Evolutionary conservation across 2,888 invertebrate species (phyloP), one percentile per base, ranked within the genome.

Genomic region (Cyrtodaria siliqua): DNA sequence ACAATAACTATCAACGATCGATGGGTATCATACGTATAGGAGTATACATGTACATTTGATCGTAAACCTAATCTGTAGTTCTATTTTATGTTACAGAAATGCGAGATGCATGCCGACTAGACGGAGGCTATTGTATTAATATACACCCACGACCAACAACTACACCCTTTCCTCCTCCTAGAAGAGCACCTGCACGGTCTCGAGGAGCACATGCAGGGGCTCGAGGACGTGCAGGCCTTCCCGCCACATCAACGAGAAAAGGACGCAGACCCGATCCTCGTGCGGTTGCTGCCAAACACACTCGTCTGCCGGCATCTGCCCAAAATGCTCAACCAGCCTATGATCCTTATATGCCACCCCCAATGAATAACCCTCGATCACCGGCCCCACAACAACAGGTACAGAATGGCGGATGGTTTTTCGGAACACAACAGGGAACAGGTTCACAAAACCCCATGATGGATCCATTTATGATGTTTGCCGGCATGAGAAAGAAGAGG

Each of bases 51-150:
- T n/a, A n/a, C n/a, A n/a, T n/a, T n/a, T n/a, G n/a, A n/a, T n/a
- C n/a, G n/a, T n/a, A n/a, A n/a, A n/a, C n/a, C n/a, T n/a, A n/a
- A n/a, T n/a, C n/a, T n/a, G n/a, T n/a, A n/a, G n/a, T n/a, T n/a
- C n/a, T n/a, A n/a, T n/a, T n/a, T n/a, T n/a, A n/a, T 26, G 16
- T 72, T 75, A 24, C 64, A 79, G 79, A 71, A 12, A 49, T 79
- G 18, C 50, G 56, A 60, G 64, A 79, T 26, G 33, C 68, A 20
- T 79, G 79, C 56, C n/a, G 27, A 1, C 18, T 23, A 20, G 79
- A 75, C 1, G 79, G 79, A 8, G 79, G 79, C 16, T 79, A 49
- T 59, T 79, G 79, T 53, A 75, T 79, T 24, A 71, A 79, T 47
- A 61, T 52, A 0, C 55, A 55, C 14, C 64, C 69, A 4, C 79